Percentiles rank a stretch among this genome's conserved stretches.
phyloP scores from a whole-genome alignment of 1,140 invertebrate genomes.

The Lucilia sericata region DNA sequence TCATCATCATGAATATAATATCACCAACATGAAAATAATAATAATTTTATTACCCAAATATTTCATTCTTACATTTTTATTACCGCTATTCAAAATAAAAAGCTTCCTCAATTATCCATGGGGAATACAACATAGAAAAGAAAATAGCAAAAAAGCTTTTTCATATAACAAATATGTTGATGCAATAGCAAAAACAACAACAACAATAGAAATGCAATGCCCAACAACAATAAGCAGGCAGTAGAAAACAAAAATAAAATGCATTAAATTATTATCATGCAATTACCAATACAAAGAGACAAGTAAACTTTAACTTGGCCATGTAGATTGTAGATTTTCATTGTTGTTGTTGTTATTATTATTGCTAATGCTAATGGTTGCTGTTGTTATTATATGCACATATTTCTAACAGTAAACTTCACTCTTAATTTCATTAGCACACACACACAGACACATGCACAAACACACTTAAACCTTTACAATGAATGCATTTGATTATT shows the following conservation, averaged over 20 bases:
- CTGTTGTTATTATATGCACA: neutral
- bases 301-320: constrained; percentile 43
- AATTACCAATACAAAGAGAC: constrained; percentile 4
- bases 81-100: neutral
- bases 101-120: neutral
- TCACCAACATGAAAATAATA: too few species aligned
- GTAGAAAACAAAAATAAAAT: neutral
- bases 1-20: too few species aligned
- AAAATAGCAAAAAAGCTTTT: neutral
- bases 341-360: neutral
- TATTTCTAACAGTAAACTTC: constrained; percentile 43
- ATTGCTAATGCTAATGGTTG: neutral
- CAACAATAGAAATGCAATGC: neutral
- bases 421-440: constrained; percentile 43
- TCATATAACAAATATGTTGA: neutral
- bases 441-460: constrained; percentile 21
- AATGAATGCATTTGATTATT: neutral
- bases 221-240: neutral
- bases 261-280: constrained; percentile 28
- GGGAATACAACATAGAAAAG: neutral
- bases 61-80: too few species aligned
- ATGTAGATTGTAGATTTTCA: neutral
- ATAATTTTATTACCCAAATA: too few species aligned
- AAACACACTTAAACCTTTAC: neutral
- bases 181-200: neutral